phyloP scores from a whole-genome alignment of 1,140 invertebrate genomes.

The Neodiprion fabricii region DNA sequence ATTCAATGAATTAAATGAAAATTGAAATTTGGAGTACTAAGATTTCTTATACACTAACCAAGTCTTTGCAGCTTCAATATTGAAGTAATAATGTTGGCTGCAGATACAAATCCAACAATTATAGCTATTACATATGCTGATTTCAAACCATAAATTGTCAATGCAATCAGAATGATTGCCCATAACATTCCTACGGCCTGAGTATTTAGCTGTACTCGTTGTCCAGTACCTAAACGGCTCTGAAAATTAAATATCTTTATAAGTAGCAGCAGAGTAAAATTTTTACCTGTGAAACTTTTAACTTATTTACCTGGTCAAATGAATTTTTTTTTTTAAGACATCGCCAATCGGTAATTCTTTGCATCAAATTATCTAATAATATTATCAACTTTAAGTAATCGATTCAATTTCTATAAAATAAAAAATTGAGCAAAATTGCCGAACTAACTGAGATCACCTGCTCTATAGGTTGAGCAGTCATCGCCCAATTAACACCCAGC shows the following conservation, averaged over 20 bases:
- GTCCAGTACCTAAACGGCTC: slow-evolving; percentile 26
- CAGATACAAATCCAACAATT: slow-evolving; percentile 54
- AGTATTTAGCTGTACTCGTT: slow-evolving; percentile 42
- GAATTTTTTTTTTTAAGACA: too few relatives aligned
- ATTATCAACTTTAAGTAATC: too few relatives aligned
- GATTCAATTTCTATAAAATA: not conserved
- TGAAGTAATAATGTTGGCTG: slow-evolving; percentile 45
- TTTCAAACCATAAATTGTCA: slow-evolving; percentile 56
- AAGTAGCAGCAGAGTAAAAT: not conserved
- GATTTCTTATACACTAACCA: slow-evolving; percentile 33
- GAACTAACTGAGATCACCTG: slow-evolving; percentile 13
- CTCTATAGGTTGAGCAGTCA: slow-evolving; percentile 19
- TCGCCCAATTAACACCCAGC: slow-evolving; percentile 20
- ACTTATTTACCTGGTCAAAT: too few relatives aligned
- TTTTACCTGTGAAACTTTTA: not conserved
- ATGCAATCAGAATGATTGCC: slow-evolving; percentile 54
- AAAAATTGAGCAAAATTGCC: not conserved
- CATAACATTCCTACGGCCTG: slow-evolving; percentile 55
- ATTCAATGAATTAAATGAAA: not conserved
- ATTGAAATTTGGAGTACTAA: slow-evolving; percentile 18
- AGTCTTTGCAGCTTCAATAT: slow-evolving; percentile 41
- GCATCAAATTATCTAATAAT: too few relatives aligned
- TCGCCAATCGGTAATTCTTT: not conserved
- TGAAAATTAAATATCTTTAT: slow-evolving; percentile 17
- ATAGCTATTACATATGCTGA: slow-evolving; percentile 61